phyloP scores from a whole-genome alignment of 2,113 vertebrate genomes.

The Willisornis vidua region DNA sequence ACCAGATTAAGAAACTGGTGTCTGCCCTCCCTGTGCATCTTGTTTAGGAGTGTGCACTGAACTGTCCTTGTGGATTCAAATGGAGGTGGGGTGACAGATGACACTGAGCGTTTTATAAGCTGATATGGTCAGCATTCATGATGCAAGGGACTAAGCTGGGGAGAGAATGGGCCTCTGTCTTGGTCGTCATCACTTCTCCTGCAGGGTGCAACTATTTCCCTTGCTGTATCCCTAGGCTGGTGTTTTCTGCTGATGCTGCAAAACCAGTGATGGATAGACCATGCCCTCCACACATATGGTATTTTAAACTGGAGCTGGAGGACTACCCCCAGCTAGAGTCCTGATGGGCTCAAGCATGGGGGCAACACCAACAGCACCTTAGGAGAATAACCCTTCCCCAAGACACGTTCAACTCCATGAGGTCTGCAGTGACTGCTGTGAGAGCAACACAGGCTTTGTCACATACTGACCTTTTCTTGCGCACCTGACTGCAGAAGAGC shows the following conservation, averaged over 20 bases:
- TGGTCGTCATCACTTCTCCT: neutral
- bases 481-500: neutral
- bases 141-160: neutral
- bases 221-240: neutral
- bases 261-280: neutral
- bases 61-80: neutral
- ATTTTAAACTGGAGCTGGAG: neutral
- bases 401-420: neutral
- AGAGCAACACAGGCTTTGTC: neutral
- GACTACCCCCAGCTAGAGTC: neutral
- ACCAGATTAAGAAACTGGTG: neutral
- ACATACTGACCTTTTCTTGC: neutral
- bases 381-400: neutral
- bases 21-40: neutral
- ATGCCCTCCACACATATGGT: rapidly evolving
- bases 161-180: neutral
- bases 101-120: neutral
- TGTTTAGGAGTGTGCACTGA: neutral
- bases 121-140: neutral
- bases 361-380: neutral
- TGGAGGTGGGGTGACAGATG: neutral
- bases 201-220: neutral
- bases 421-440: neutral
- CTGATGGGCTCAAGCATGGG: neutral
- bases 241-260: neutral